Evolutionary conservation across 2,888 invertebrate species (phyloP).

Genomic region (Lysandra bellargus): DNA sequence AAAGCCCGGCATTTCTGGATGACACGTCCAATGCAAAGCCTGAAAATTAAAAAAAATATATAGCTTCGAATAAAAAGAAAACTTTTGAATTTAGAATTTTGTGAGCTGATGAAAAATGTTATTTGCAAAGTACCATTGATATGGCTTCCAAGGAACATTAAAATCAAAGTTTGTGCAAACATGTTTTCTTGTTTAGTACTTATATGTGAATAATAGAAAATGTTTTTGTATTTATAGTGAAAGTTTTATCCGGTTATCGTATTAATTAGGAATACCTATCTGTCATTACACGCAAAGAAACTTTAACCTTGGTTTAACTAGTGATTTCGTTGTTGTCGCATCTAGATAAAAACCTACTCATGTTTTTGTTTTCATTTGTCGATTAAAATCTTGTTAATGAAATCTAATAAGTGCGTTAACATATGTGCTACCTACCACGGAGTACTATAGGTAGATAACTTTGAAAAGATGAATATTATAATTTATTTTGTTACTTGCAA

Average conservation of each 20-base stretch:
- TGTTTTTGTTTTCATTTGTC: constrained; percentile 6
- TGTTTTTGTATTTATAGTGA: constrained; percentile 20
- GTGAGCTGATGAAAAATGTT: not conserved
- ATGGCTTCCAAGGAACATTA: not conserved
- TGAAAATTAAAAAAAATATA: constrained; percentile 32
- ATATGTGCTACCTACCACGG: not conserved
- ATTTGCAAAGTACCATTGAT: constrained; percentile 7
- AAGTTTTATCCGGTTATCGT: constrained; percentile 7
- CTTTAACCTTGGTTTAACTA: constrained; percentile 30
- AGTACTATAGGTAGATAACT: not conserved
- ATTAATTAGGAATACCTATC: not conserved
- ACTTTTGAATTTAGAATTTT: not conserved
- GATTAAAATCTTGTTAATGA: constrained; percentile 2
- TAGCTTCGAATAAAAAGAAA: not conserved
- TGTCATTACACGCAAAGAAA: constrained; percentile 14
- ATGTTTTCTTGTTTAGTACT: constrained; percentile 31
- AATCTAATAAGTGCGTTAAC: constrained; percentile 1
- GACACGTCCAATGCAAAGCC: constrained; percentile 34
- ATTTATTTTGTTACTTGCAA: not conserved
- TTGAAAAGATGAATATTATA: not conserved
- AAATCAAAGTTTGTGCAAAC: constrained; percentile 25
- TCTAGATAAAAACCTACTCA: constrained; percentile 1
- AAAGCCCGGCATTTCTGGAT: not conserved
- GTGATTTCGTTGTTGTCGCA: constrained; percentile 29
- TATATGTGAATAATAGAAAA: constrained; percentile 14